Conservation (phyloP, 2,888 invertebrate genomes). For the Drosophila yooni region DNA sequence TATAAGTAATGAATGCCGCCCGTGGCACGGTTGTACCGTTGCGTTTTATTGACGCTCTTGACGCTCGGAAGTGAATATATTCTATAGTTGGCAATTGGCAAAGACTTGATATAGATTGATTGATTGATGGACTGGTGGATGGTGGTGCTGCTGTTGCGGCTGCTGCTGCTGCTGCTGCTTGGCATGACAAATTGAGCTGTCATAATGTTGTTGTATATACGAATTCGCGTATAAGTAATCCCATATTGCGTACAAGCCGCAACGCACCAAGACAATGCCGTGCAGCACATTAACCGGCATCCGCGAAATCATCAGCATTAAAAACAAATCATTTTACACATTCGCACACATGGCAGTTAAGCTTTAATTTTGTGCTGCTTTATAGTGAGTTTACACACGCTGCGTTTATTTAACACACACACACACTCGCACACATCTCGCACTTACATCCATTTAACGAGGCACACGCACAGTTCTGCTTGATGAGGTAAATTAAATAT, state of each 20-base stretch:
- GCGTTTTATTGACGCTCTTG: constrained; percentile 64
- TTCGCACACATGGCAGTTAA: constrained; percentile 25
- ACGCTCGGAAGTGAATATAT: constrained; percentile 49
- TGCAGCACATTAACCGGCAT: constrained; percentile 20
- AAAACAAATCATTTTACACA: constrained; percentile 51
- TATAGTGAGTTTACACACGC: constrained; percentile 26
- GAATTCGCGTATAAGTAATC: constrained; percentile 45
- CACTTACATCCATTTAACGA: constrained; percentile 15
- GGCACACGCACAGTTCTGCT: constrained; percentile 19
- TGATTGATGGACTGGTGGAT: constrained; percentile 45
- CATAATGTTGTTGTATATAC: constrained; percentile 53
- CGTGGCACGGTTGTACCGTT: not conserved
- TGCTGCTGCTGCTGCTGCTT: constrained; percentile 19
- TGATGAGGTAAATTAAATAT: constrained; percentile 76
- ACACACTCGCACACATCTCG: constrained; percentile 6
- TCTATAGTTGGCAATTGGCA: constrained; percentile 46
- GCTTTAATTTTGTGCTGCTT: constrained; percentile 49
- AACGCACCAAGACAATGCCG: constrained; percentile 13
- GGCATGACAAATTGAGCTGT: constrained; percentile 72
- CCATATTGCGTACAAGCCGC: constrained; percentile 47
- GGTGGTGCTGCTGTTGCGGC: not conserved
- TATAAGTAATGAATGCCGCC: constrained; percentile 51
- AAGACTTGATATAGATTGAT: constrained; percentile 65
- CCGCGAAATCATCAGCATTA: constrained; percentile 47
- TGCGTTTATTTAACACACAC: constrained; percentile 16